phyloP scores from a whole-genome alignment of 2,888 invertebrate species.

The Diarsia brunnea region DNA sequence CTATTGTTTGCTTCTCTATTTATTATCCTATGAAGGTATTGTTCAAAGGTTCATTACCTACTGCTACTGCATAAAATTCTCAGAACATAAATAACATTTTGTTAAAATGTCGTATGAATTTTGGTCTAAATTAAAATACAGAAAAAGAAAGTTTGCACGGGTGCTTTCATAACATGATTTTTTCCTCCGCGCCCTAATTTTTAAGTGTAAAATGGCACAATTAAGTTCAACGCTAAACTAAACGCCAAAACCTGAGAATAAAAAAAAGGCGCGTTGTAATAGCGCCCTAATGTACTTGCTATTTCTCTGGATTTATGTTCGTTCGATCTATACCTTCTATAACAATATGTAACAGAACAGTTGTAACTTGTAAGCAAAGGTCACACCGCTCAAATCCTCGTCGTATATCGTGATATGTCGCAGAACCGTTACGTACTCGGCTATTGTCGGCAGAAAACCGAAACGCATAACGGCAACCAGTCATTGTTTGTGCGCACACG shows the following conservation, averaged over 20 bases:
- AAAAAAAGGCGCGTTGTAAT: too few relatives aligned
- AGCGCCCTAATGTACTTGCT: background rate
- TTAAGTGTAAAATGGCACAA: background rate
- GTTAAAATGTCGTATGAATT: background rate
- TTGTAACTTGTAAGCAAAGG: conserved; percentile 31
- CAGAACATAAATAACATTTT: background rate
- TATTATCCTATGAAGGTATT: background rate
- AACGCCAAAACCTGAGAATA: background rate
- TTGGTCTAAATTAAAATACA: background rate
- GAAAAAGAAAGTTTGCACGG: background rate
- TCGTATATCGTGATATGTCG: conserved; percentile 82
- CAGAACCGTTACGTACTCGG: conserved; percentile 77
- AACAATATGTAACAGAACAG: background rate
- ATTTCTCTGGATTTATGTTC: background rate
- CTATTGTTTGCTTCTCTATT: background rate
- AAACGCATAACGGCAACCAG: conserved; percentile 78
- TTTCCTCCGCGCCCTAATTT: background rate
- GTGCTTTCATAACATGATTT: background rate
- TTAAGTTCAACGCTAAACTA: background rate
- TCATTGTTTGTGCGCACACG: conserved; percentile 73
- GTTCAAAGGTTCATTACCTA: too few relatives aligned
- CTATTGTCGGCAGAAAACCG: conserved; percentile 73
- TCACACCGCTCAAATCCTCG: conserved; percentile 50
- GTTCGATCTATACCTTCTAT: background rate
- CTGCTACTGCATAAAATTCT: background rate